Evolutionary conservation across 2,797 vertebrate species (phyloP).

Genomic region (Lagorchestes hirsutus): DNA sequence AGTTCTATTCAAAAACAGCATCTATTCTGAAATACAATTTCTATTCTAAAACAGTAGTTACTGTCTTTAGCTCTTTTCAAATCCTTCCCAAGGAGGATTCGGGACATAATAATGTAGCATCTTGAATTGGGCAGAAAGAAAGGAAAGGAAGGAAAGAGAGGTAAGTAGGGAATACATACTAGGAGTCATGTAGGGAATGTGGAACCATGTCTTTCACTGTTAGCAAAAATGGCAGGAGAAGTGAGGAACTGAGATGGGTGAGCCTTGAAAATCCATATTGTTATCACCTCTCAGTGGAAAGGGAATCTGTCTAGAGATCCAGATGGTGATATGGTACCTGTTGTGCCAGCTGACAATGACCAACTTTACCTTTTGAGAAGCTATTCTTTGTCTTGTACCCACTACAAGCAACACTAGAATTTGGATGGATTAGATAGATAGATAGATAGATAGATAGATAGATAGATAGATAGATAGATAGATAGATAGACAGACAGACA

Average conservation of each 20-base stretch:
- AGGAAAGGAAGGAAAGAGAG: not conserved
- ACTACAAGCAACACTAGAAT: not conserved
- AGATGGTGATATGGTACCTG: fast-evolving
- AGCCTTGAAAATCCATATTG: fast-evolving
- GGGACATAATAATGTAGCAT: fast-evolving
- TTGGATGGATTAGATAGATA: not conserved
- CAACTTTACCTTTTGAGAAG: not conserved
- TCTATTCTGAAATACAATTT: fast-evolving
- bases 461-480: no score
- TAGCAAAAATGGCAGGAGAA: fast-evolving
- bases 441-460: no score
- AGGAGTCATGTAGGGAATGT: not conserved
- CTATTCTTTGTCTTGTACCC: not conserved
- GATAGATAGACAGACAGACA: no score
- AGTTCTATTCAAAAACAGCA: fast-evolving
- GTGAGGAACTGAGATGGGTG: fast-evolving
- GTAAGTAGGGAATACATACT: not conserved
- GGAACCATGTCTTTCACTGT: fast-evolving
- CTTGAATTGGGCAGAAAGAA: fast-evolving
- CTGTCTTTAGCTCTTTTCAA: not conserved
- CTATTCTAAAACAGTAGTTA: fast-evolving
- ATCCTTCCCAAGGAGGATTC: not conserved
- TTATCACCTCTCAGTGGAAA: fast-evolving
- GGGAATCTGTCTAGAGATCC: fast-evolving
- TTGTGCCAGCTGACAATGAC: fast-evolving